A percentile compares a stretch with the other conserved stretches of the same genome.
These are phyloP conservation scores for Lethrus apterus DNA, from an alignment of 1,140 invertebrate species.

Conservation along the genomic window DNA sequence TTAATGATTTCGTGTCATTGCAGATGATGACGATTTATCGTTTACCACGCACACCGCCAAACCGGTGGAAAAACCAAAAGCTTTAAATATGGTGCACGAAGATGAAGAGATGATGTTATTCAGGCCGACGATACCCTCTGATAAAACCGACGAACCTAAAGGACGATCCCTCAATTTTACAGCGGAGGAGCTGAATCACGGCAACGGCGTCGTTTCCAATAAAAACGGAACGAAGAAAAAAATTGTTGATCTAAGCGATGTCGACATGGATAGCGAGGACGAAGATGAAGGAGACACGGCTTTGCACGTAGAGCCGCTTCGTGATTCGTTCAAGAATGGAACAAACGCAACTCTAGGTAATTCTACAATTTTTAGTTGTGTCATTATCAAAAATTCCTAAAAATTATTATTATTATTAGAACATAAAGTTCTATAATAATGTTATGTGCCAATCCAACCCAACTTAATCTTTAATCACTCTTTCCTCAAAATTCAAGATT, in stretches of 20 bases:
- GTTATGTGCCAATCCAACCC: not conserved
- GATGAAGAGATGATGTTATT: constrained; percentile 5
- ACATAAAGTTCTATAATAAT: not conserved
- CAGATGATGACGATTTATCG: too few species aligned
- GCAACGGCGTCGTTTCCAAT: constrained; percentile 19
- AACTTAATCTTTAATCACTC: not conserved
- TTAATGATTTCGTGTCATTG: too few species aligned
- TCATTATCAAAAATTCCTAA: not conserved
- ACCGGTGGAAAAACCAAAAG: constrained; percentile 19
- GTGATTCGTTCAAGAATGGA: constrained; percentile 30
- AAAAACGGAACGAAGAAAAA: constrained; percentile 19
- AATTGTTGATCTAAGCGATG: constrained; percentile 52
- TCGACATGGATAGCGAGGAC: constrained; percentile 59
- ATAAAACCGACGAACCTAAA: constrained; percentile 25
- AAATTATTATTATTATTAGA: too few species aligned
- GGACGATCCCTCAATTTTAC: constrained; percentile 35
- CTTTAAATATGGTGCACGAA: constrained; percentile 24
- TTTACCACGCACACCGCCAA: constrained; percentile 10
- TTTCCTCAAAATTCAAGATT: too few species aligned
- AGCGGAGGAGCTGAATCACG: constrained; percentile 19
- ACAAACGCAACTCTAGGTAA: not conserved
- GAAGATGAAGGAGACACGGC: constrained; percentile 45
- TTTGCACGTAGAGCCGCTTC: too few species aligned
- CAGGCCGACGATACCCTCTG: constrained; percentile 2
- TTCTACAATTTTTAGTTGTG: not conserved